phyloP scores from a whole-genome alignment of 92 coral and sea anemone genomes.

The Porites divaricata region DNA sequence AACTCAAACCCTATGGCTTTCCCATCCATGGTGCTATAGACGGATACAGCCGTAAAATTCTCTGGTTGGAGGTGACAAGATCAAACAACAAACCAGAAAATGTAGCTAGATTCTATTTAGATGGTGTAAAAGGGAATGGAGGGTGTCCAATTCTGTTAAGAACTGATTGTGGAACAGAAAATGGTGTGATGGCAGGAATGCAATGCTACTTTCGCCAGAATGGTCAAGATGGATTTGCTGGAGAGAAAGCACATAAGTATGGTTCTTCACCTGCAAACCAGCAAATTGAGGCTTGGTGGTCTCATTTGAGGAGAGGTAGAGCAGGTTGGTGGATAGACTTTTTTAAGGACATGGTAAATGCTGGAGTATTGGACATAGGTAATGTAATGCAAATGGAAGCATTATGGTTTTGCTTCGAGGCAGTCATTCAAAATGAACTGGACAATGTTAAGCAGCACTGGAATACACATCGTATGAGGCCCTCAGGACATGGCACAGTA shows the following conservation, averaged over 20 bases:
- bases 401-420: slow-evolving; percentile 45
- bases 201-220: slow-evolving; percentile 37
- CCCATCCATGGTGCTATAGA: slow-evolving; percentile 58
- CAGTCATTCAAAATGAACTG: slow-evolving; percentile 67
- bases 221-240: slow-evolving; percentile 53
- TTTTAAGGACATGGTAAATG: slow-evolving; percentile 46
- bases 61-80: slow-evolving; percentile 53
- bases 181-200: slow-evolving; percentile 61
- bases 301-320: slow-evolving; percentile 49
- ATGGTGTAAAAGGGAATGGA: slow-evolving; percentile 38
- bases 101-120: slow-evolving; percentile 47
- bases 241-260: slow-evolving; percentile 62
- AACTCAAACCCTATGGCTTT: slow-evolving; percentile 47
- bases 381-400: slow-evolving; percentile 45
- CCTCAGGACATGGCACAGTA: slow-evolving; percentile 69
- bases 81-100: slow-evolving; percentile 54
- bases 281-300: slow-evolving; percentile 65
- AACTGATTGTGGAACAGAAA: slow-evolving; percentile 67
- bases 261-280: slow-evolving; percentile 66
- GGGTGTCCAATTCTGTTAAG: slow-evolving; percentile 57
- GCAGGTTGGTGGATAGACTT: slow-evolving; percentile 63
- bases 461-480: slow-evolving; percentile 72
- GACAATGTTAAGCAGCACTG: slow-evolving; percentile 70
- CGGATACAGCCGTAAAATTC: slow-evolving; percentile 54
- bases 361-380: slow-evolving; percentile 59